Evolutionary conservation across 1,140 invertebrate species (phyloP), one percentile per base, ranked within the genome.

Genomic region (Zaprionus tsacasi): DNA sequence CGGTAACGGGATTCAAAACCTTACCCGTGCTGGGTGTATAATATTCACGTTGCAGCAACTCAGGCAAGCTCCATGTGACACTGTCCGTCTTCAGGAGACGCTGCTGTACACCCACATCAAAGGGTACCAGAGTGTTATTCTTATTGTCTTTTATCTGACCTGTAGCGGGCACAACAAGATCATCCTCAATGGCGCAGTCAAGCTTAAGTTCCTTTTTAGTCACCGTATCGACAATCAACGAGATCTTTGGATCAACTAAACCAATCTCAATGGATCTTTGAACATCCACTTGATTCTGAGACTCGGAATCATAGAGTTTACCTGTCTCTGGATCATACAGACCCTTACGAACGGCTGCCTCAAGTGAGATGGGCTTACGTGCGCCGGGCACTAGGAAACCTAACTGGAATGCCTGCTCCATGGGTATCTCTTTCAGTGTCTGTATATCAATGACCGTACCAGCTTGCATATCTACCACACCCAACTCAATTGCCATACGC

Each of bases 181-280:
- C 95, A 40, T 93, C 94, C 38, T 94, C 93, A 60, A 97, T 91
- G 50, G 96, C 96, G 81, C 95, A 95, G 48, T 95, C 94, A 17
- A 96, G 91, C n/a, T 95, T 94, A 2, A 96, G 91, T 81, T 95
- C 96, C 64, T 94, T 94, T 59, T 96, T 94, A 55, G 94, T 94
- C 82, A 94, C 94, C 0, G 95, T 95, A 87, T 98, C 96, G 91
- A 96, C 96, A 78, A 97, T 96, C 91, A 96, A 94, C n/a, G 96
- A 96, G 74, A 97, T 96, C 71, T 96, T 96, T 3, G 96, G 94
- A 93, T 98, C 96, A 33, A 98, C 94, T 58, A 98, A 95, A 71
- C 96, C 95, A 87, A 96, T 94, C 82, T 95, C 94, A 45, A 98
- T 95, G 12, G 96, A 96, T 87, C 97, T 96, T 75, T 95, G 93